Conservation (phyloP, 2,113 vertebrate genomes). For the Brienomyrus brachyistius region DNA sequence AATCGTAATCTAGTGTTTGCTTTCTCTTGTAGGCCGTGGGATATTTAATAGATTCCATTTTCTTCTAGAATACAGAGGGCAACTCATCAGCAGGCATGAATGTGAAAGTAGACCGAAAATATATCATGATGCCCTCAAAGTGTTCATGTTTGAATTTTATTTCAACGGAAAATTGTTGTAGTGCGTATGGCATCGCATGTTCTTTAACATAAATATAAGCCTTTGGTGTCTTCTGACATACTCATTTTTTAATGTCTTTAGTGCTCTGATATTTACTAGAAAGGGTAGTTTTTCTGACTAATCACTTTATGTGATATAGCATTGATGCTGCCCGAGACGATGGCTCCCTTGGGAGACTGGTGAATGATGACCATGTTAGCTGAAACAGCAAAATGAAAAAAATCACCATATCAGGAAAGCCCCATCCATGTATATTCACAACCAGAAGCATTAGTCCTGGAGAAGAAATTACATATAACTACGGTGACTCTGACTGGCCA, state of each 20-base stretch:
- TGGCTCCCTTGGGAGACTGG: too few relatives aligned
- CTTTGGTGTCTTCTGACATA: neutral
- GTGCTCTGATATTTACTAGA: neutral
- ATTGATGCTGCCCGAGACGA: constrained; percentile 30
- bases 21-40: too few relatives aligned
- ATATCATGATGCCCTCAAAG: constrained; percentile 24
- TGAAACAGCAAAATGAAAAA: constrained; percentile 37
- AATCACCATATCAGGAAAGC: constrained; percentile 9
- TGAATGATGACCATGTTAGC: constrained; percentile 31
- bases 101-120: neutral
- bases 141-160: constrained; percentile 25
- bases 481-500: constrained; percentile 24
- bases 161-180: constrained; percentile 18
- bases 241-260: neutral
- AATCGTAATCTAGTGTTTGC: too few relatives aligned
- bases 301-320: constrained; percentile 13
- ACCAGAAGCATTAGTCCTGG: constrained; percentile 25
- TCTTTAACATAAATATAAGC: constrained; percentile 1
- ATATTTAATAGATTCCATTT: neutral
- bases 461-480: constrained; percentile 29
- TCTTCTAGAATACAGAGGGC: neutral
- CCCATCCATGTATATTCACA: constrained; percentile 36
- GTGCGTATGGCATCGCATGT: constrained; percentile 16
- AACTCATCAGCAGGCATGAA: neutral
- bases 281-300: neutral